These are phyloP conservation scores for Cynocephalus volans DNA, from an alignment of 2,113 vertebrate genomes.

Conservation along the genomic window DNA sequence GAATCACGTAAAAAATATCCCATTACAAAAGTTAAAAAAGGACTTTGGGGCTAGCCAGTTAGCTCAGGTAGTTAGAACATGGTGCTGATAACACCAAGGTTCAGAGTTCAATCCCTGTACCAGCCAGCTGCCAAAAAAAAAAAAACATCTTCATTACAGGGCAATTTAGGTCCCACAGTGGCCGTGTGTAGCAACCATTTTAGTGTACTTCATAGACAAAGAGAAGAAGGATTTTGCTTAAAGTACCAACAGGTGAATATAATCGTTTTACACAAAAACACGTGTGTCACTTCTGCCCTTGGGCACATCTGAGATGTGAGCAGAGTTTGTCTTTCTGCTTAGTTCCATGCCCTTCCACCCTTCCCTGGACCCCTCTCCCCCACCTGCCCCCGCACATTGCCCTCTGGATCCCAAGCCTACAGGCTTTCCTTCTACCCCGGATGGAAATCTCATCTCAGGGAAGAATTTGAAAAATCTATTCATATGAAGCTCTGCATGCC, in stretches of 20 bases:
- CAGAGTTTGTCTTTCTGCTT: background rate
- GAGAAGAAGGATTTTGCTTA: background rate
- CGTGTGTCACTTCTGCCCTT: no score
- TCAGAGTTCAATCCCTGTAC: no score
- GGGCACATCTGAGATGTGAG: background rate
- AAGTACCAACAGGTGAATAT: background rate
- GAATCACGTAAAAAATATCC: background rate
- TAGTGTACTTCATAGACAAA: background rate
- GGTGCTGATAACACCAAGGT: no score
- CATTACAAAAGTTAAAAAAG: background rate
- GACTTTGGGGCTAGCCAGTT: background rate
- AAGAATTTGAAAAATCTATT: background rate
- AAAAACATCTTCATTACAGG: background rate
- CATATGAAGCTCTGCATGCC: background rate
- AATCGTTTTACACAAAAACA: background rate
- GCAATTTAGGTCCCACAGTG: background rate
- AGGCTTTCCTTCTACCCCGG: background rate
- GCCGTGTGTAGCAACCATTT: background rate
- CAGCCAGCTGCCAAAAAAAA: no score
- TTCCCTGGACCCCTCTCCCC: background rate
- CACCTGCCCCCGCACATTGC: no score
- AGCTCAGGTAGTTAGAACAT: background rate
- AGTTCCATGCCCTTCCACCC: background rate
- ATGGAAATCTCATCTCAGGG: background rate
- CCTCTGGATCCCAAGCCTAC: background rate